Base-by-base conservation (phyloP, 2,888 invertebrate genomes). In the Palloptera scutellata region DNA sequence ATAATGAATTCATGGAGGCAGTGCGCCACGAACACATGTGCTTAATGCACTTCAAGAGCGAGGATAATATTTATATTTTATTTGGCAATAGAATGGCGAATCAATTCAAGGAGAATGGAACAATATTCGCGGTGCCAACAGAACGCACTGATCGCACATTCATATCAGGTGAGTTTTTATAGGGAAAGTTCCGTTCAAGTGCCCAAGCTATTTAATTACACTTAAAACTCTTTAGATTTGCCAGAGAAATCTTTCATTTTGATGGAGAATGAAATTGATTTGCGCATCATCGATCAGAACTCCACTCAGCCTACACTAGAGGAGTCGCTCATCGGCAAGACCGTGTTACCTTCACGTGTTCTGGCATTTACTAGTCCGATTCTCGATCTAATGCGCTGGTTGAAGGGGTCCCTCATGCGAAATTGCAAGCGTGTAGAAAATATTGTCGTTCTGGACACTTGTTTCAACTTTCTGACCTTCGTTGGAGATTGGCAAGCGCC, bases 1-100 rank as follows among this genome's bases (percentile, higher is more conserved):
- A 82, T 54, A 83, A 83, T 64, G 82, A 84, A 17, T 85, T 85
- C 59, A 83, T 84, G 82, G 81, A 83, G 48, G 79, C 83, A 9
- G 80, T 82, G 1, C 77, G 81, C 0, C 75, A 77, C 41, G 85
- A 84, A 67, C 82, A 81, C 43, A 80, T 85, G 75, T 85, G 85
- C 17, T 72, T 85, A 11, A 84, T 84, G 82, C 83, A 83, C 70
- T 84, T 83, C 63, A 81, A 83, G 54, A 84, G 83, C 51, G 77
- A 78, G 0, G 78, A 82, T 11, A 84, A 84, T 68, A 76, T 85
- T 42, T 85, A 84, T 64, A 81, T 85, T 13, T 51, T 83, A 1
- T 79, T 85, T 55, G 85, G 84, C 45, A 81, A 81, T 52, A 82
- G 81, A 70, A 75, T 84, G 78, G 78, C 81, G 20, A 77, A 75